Evolutionary conservation across 2,797 vertebrate genomes (phyloP).

Genomic region (Phrynocephalus vlangalii): DNA sequence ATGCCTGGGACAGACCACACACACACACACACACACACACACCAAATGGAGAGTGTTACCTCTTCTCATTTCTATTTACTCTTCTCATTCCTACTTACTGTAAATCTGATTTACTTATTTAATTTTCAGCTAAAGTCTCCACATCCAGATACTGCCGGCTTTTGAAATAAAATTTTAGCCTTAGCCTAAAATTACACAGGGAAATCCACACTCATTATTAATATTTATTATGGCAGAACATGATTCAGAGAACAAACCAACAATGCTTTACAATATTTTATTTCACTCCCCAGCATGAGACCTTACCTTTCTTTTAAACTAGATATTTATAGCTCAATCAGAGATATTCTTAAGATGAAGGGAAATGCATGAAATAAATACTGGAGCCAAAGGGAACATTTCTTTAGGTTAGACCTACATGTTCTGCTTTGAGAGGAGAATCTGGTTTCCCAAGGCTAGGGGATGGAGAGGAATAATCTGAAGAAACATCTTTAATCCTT

Average conservation of each 20-base stretch:
- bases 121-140: background rate
- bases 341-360: slow-evolving; percentile 25
- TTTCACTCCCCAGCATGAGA: background rate
- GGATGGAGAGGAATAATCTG: too few relatives aligned
- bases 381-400: background rate
- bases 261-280: background rate
- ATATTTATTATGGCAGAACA: slow-evolving; percentile 26
- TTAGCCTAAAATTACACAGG: slow-evolving; percentile 13
- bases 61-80: background rate
- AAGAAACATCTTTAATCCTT: background rate
- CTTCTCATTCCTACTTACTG: background rate
- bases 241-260: slow-evolving; percentile 21
- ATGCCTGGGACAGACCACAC: background rate
- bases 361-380: background rate
- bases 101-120: background rate
- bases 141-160: background rate
- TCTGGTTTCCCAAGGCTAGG: too few relatives aligned
- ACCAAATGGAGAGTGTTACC: background rate
- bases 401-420: too few relatives aligned
- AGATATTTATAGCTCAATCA: slow-evolving; percentile 36
- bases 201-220: slow-evolving; percentile 15
- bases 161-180: slow-evolving; percentile 7
- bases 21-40: background rate
- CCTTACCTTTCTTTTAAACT: slow-evolving; percentile 16
- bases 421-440: background rate